These are phyloP conservation scores for Lepidochitona cinerea DNA, from an alignment of 2,888 invertebrate species.

Conservation along the genomic window DNA sequence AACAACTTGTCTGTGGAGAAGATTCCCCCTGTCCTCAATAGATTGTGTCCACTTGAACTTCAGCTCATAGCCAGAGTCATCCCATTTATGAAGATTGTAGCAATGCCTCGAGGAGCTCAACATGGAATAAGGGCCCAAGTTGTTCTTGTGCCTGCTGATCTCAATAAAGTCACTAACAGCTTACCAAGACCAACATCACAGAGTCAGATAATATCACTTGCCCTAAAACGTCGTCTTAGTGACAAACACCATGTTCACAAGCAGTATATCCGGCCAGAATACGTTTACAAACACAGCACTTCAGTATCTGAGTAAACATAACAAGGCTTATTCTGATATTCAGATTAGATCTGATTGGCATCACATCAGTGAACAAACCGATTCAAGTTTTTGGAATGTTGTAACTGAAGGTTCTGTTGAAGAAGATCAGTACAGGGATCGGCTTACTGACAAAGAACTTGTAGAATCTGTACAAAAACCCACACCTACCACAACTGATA, in stretches of 20 bases:
- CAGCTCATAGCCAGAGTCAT: background rate
- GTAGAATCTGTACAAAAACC: background rate
- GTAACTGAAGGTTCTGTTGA: background rate
- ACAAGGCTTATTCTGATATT: conserved; percentile 1
- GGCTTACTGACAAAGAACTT: background rate
- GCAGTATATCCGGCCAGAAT: background rate
- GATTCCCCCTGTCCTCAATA: background rate
- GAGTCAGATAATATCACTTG: background rate
- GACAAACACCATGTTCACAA: background rate
- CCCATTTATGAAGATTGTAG: background rate
- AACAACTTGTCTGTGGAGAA: background rate
- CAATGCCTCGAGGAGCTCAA: background rate
- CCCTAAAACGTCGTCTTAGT: background rate
- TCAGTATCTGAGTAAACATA: background rate
- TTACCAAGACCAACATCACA: background rate
- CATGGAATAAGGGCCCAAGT: background rate
- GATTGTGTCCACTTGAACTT: background rate
- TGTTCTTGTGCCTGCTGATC: background rate
- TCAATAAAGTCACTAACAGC: background rate
- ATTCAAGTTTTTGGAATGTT: background rate
- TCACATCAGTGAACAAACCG: background rate
- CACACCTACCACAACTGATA: background rate
- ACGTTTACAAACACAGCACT: background rate
- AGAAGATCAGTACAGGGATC: background rate
- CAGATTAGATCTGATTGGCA: background rate